Conservation (phyloP, 2,113 vertebrate species). For the Crotalus horridus region DNA sequence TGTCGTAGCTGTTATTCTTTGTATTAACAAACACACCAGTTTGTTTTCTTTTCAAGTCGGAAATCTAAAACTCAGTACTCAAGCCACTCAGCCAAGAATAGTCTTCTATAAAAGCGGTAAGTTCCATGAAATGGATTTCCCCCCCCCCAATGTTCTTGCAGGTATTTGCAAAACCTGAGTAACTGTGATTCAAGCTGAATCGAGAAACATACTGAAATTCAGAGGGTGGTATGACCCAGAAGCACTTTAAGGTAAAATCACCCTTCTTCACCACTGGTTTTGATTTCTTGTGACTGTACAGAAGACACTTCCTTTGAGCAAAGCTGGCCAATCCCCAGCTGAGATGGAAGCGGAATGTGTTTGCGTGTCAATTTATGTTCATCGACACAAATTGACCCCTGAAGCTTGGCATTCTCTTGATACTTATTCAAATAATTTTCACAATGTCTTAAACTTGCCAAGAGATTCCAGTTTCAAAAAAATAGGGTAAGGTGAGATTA, state of each 20-base stretch:
- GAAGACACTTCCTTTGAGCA: not conserved
- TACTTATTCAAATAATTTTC: not conserved
- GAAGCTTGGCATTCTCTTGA: not conserved
- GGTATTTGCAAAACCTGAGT: not conserved
- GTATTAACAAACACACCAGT: not conserved
- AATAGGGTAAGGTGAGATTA: not conserved
- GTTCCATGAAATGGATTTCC: not conserved
- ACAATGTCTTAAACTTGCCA: not conserved
- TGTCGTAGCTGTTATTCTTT: conserved; percentile 18
- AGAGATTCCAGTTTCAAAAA: not conserved
- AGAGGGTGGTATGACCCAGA: not conserved
- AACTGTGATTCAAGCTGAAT: not conserved
- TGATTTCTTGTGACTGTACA: not conserved
- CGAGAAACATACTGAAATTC: not conserved
- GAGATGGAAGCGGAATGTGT: not conserved
- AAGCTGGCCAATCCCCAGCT: not conserved
- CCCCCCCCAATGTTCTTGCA: not conserved
- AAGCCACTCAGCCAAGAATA: not conserved
- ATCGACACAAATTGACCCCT: not conserved
- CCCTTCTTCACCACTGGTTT: not conserved
- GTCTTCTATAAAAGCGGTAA: not conserved
- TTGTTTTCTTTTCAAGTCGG: not conserved
- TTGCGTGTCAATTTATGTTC: not conserved
- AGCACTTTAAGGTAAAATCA: not conserved
- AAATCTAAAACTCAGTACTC: not conserved